Conservation (phyloP, 1,140 invertebrate genomes). For the Bombus cullumanus region DNA sequence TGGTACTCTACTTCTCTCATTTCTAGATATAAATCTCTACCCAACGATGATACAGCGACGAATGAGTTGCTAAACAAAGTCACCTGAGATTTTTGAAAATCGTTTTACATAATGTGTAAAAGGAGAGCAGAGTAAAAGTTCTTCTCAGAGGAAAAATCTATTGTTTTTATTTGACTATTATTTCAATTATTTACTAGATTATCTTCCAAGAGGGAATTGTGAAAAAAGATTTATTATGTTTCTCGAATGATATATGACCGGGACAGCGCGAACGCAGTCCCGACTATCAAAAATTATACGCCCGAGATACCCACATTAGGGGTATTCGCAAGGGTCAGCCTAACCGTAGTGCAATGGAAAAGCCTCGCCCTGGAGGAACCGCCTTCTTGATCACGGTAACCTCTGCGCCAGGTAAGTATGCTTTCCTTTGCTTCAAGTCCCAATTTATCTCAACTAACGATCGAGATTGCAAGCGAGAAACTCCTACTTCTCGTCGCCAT, state of each 20-base stretch:
- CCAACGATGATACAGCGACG: too few relatives aligned
- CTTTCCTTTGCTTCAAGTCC: slow-evolving; percentile 22
- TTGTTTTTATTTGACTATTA: rapidly evolving
- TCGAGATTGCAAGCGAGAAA: slow-evolving; percentile 46
- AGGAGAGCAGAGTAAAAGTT: rapidly evolving
- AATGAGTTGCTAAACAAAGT: too few relatives aligned
- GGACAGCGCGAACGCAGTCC: slow-evolving; percentile 85
- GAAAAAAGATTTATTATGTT: rapidly evolving
- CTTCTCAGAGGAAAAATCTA: rapidly evolving
- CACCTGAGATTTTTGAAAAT: rapidly evolving
- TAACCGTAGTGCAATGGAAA: slow-evolving; percentile 88
- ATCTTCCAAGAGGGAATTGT: rapidly evolving
- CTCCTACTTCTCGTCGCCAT: not conserved
- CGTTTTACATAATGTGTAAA: too few relatives aligned
- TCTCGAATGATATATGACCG: not conserved
- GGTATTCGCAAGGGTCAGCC: slow-evolving; percentile 89
- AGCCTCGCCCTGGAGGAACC: slow-evolving; percentile 87
- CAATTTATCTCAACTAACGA: not conserved
- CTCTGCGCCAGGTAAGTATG: slow-evolving; percentile 88
- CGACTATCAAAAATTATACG: slow-evolving; percentile 88
- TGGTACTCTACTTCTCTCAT: too few relatives aligned
- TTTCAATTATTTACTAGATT: rapidly evolving
- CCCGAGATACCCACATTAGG: slow-evolving; percentile 88
- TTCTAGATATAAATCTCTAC: too few relatives aligned
- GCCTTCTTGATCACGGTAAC: slow-evolving; percentile 87